Percentiles rank a stretch among this genome's conserved stretches.
Evolutionary conservation across 2,113 vertebrate species (phyloP).

Genomic region (Caracal caracal): DNA sequence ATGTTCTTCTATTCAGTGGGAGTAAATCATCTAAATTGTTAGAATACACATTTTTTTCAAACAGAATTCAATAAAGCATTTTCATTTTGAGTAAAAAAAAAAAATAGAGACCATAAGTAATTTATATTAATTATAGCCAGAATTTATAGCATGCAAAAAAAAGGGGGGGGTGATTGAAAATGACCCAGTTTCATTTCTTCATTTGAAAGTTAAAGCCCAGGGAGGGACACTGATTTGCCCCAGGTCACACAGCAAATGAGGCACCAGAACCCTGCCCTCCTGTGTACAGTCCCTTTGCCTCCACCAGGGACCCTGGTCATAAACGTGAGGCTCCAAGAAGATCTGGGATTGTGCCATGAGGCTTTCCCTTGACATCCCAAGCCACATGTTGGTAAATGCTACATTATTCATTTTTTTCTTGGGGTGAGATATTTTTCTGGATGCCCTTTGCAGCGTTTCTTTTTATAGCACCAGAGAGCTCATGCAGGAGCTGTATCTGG

Average conservation of each 20-base stretch:
- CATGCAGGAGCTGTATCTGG: slow-evolving; percentile 34
- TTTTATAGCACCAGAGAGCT: slow-evolving; percentile 54
- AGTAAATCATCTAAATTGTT: slow-evolving; percentile 32
- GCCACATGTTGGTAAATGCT: neutral
- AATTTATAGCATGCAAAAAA: slow-evolving; percentile 7
- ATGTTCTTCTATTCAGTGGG: neutral
- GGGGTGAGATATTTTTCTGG: slow-evolving; percentile 33
- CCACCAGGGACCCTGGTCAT: neutral
- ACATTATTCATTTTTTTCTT: slow-evolving; percentile 45
- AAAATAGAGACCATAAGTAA: neutral
- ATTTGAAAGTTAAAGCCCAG: neutral
- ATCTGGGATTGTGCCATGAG: neutral
- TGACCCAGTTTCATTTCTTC: neutral
- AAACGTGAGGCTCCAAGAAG: neutral
- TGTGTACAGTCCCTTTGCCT: neutral
- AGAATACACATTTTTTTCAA: neutral
- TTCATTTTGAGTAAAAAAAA: slow-evolving; percentile 31
- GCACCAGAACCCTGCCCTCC: neutral
- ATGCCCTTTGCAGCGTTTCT: slow-evolving; percentile 44
- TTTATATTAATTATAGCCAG: slow-evolving; percentile 34
- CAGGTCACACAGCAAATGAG: neutral
- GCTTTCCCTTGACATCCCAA: slow-evolving; percentile 10
- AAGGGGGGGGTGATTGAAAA: neutral
- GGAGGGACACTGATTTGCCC: neutral
- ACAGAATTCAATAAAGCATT: slow-evolving; percentile 10